phyloP scores from a whole-genome alignment of 2,888 invertebrate genomes.

The Dastarcus helophoroides region DNA sequence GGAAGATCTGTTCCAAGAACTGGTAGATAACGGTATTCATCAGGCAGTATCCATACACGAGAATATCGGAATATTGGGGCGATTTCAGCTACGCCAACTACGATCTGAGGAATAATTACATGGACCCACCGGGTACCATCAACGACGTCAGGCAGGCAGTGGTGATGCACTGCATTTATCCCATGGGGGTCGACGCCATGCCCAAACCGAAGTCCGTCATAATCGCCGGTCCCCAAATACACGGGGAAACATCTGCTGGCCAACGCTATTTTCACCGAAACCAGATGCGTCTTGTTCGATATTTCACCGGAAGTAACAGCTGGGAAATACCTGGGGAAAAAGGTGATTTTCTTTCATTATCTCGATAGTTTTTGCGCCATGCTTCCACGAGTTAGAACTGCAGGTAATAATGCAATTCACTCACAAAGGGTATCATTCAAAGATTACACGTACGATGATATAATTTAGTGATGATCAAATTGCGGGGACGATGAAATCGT shows the following conservation, averaged over 20 bases:
- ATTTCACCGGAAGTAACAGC: slow-evolving; percentile 57
- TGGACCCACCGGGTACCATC: slow-evolving; percentile 42
- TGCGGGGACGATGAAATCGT: no score
- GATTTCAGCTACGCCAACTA: slow-evolving; percentile 38
- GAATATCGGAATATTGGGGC: slow-evolving; percentile 55
- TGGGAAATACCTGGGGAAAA: slow-evolving; percentile 57
- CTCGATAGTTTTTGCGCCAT: no score
- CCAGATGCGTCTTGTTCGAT: slow-evolving; percentile 65
- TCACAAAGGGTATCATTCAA: no score
- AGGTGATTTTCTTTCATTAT: slow-evolving; percentile 22
- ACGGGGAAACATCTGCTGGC: slow-evolving; percentile 61
- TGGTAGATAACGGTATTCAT: slow-evolving; percentile 62
- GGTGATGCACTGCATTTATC: slow-evolving; percentile 48
- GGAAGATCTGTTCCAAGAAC: slow-evolving; percentile 58
- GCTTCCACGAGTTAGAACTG: no score
- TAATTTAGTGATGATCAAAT: no score
- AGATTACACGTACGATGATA: no score
- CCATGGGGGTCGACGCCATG: slow-evolving; percentile 39
- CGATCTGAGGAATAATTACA: slow-evolving; percentile 17
- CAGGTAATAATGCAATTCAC: no score
- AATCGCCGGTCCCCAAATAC: slow-evolving; percentile 64
- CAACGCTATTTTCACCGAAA: slow-evolving; percentile 63
- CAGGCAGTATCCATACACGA: slow-evolving; percentile 45
- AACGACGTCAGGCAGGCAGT: slow-evolving; percentile 51
- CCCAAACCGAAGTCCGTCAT: slow-evolving; percentile 47